These are phyloP conservation scores for Torymus texanus DNA, from an alignment of 2,888 invertebrate genomes.

Conservation along the genomic window DNA sequence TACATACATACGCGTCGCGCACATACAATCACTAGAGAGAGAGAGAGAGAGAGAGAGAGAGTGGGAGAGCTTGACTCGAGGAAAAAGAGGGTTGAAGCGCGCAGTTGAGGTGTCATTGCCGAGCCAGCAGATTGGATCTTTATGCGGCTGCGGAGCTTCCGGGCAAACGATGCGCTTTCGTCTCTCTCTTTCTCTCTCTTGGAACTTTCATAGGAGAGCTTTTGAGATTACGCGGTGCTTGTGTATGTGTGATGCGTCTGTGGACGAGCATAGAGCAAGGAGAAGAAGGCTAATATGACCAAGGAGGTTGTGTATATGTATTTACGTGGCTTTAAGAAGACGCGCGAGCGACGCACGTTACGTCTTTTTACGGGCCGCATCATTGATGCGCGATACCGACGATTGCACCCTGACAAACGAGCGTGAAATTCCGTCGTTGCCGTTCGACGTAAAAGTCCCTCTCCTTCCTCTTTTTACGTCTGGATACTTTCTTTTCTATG, in stretches of 20 bases:
- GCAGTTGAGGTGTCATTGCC: conserved; percentile 15
- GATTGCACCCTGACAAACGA: background rate
- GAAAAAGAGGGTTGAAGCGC: too few species aligned
- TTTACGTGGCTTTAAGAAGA: background rate
- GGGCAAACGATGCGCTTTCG: background rate
- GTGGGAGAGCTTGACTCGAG: background rate
- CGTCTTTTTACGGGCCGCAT: background rate
- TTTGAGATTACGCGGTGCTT: conserved; percentile 9
- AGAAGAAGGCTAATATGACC: conserved; percentile 11
- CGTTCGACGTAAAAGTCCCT: background rate
- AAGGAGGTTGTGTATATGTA: background rate
- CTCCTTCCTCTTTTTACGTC: background rate
- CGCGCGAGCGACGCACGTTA: background rate
- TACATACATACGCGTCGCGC: too few species aligned
- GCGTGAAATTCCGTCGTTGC: conserved; percentile 5
- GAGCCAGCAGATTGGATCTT: conserved; percentile 48
- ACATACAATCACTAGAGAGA: background rate
- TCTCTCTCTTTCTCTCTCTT: too few species aligned
- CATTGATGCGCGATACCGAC: background rate
- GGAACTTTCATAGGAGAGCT: conserved; percentile 17
- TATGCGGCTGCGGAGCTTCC: conserved; percentile 23
- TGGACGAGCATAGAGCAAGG: too few species aligned
- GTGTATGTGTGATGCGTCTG: too few species aligned
- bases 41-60: conserved; percentile 9
- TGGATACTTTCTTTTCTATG: too few species aligned